Evolutionary conservation across 2,888 invertebrate species (phyloP).

Genomic region (Chloroclysta siterata): DNA sequence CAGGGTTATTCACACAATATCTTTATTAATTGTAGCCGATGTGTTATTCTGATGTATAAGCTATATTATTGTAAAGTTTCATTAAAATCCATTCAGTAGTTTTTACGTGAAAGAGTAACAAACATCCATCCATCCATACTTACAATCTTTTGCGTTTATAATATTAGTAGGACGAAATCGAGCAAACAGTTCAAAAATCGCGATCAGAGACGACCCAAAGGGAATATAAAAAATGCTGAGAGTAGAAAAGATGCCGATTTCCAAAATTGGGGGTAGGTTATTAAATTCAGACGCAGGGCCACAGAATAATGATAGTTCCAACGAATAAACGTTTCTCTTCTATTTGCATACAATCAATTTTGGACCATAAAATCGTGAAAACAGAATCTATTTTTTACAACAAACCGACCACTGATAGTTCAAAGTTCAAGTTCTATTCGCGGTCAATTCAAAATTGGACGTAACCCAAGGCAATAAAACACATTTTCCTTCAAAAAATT

Average conservation of each 20-base stretch:
- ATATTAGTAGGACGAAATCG: too few species aligned
- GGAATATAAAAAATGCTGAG: conserved; percentile 42
- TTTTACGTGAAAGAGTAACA: too few species aligned
- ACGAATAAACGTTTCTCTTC: neutral
- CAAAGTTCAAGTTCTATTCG: neutral
- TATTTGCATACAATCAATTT: neutral
- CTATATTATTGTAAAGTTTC: too few species aligned
- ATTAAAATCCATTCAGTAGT: too few species aligned
- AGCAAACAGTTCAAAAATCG: conserved; percentile 24
- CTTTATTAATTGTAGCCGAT: too few species aligned
- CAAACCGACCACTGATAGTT: neutral
- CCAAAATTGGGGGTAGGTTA: conserved; percentile 62
- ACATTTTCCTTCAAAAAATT: conserved; percentile 1
- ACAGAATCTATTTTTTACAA: too few species aligned
- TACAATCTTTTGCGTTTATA: too few species aligned
- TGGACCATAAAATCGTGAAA: neutral
- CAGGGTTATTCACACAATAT: too few species aligned
- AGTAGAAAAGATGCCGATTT: conserved; percentile 58
- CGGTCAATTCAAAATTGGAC: neutral
- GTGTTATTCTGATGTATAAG: too few species aligned
- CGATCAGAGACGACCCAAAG: conserved; percentile 34
- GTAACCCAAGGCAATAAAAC: conserved; percentile 9
- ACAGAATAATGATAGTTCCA: conserved; percentile 2
- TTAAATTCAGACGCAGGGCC: conserved; percentile 61
- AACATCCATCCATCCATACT: too few species aligned